Conservation (phyloP, 2,888 invertebrate genomes). For the Notocelia uddmanniana region DNA sequence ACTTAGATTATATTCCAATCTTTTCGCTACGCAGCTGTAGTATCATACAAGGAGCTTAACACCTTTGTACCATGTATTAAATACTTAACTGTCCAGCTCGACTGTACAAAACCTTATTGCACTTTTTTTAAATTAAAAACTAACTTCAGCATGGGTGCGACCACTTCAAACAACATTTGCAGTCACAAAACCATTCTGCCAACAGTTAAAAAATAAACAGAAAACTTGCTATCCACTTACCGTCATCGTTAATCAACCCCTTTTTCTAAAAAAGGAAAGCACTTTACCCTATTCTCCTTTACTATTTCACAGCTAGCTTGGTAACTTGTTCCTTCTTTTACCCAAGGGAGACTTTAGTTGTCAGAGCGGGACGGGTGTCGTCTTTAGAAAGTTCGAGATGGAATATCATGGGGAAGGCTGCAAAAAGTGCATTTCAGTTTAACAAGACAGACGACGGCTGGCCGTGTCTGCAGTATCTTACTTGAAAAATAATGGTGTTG, state of each 20-base stretch:
- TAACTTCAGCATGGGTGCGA: neutral
- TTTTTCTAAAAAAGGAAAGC: constrained; percentile 17
- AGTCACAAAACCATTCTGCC: constrained; percentile 13
- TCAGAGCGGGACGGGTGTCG: constrained; percentile 4
- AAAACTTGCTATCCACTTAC: constrained; percentile 34
- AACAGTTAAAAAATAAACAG: constrained; percentile 32
- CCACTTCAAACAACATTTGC: constrained; percentile 3
- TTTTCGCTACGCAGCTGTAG: no score
- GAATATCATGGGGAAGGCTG: constrained; percentile 1
- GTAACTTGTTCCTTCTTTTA: neutral
- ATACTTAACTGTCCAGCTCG: no score
- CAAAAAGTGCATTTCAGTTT: constrained; percentile 40
- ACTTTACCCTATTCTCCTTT: constrained; percentile 16
- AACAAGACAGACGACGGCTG: constrained; percentile 39
- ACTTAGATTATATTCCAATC: no score
- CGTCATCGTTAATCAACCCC: constrained; percentile 42
- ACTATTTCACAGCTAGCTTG: neutral
- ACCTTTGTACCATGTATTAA: no score
- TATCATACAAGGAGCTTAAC: no score
- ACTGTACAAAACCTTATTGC: no score
- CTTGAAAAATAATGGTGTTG: constrained; percentile 19
- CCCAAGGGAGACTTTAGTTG: neutral
- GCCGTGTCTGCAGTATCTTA: constrained; percentile 32
- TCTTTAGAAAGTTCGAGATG: constrained; percentile 9
- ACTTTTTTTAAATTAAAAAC: neutral